These are phyloP conservation scores for Ceryle rudis DNA, from an alignment of 2,797 vertebrate genomes.

Conservation along the genomic window DNA sequence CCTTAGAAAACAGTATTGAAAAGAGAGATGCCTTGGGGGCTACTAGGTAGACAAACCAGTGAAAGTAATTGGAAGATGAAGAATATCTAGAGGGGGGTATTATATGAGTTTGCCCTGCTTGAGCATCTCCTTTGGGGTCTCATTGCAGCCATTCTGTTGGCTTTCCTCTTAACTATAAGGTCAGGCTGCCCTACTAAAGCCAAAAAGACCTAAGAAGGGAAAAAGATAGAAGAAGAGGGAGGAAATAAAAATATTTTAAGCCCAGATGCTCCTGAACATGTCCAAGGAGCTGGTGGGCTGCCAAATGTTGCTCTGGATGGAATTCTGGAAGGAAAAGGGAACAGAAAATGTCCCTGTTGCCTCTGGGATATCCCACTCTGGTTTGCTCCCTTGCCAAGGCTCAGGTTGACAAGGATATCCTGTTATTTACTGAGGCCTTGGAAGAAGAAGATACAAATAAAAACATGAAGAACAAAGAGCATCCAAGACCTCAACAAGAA, in stretches of 20 bases:
- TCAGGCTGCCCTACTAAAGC: neutral
- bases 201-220: neutral
- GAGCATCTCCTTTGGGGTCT: neutral
- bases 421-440: neutral
- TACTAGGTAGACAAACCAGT: neutral
- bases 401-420: neutral
- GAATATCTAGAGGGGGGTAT: neutral
- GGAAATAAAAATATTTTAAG: neutral
- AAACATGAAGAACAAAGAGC: neutral
- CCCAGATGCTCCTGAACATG: neutral
- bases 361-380: neutral
- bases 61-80: slow-evolving; percentile 5
- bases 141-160: neutral
- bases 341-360: neutral
- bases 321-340: neutral
- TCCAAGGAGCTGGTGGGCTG: neutral
- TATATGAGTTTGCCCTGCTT: neutral
- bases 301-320: neutral
- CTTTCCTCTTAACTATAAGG: neutral
- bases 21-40: neutral
- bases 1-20: neutral
- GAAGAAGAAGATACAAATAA: neutral
- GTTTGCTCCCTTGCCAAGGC: neutral
- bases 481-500: neutral
- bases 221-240: neutral